phyloP scores from a whole-genome alignment of 2,888 invertebrate genomes.

The Harpalus rufipes region DNA sequence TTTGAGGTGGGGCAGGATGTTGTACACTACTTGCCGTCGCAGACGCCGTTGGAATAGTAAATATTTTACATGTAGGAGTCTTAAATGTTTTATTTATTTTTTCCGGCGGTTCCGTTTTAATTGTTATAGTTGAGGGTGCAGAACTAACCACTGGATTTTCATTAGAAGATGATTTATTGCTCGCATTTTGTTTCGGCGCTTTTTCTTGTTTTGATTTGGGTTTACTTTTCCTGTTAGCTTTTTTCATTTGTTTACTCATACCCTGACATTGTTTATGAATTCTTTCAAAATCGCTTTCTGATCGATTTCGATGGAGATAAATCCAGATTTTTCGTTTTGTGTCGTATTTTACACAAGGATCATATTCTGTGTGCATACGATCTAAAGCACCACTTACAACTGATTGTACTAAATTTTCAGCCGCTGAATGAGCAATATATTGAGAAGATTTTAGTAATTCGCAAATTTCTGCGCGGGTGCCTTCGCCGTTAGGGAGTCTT shows the following conservation, averaged over 20 bases:
- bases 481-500: slow-evolving; percentile 95
- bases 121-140: slow-evolving; percentile 68
- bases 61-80: slow-evolving; percentile 67
- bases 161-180: slow-evolving; percentile 70
- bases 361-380: slow-evolving; percentile 92
- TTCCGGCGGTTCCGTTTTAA: background rate
- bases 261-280: slow-evolving; percentile 85
- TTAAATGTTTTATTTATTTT: slow-evolving; percentile 64
- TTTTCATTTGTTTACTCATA: slow-evolving; percentile 80
- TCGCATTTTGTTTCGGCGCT: slow-evolving; percentile 74
- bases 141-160: slow-evolving; percentile 62
- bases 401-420: slow-evolving; percentile 86
- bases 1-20: slow-evolving; percentile 74
- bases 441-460: slow-evolving; percentile 87
- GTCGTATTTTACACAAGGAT: slow-evolving; percentile 96
- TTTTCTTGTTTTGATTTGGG: slow-evolving; percentile 78
- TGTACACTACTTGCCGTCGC: slow-evolving; percentile 69
- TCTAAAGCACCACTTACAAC: slow-evolving; percentile 95
- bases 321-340: slow-evolving; percentile 96
- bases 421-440: slow-evolving; percentile 79
- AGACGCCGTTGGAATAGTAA: slow-evolving; percentile 63
- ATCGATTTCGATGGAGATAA: slow-evolving; percentile 90
- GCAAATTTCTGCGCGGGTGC: slow-evolving; percentile 93
- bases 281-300: slow-evolving; percentile 82
- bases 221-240: slow-evolving; percentile 75